phyloP scores from a whole-genome alignment of 1,140 invertebrate genomes.

The Copidosoma floridanum region DNA sequence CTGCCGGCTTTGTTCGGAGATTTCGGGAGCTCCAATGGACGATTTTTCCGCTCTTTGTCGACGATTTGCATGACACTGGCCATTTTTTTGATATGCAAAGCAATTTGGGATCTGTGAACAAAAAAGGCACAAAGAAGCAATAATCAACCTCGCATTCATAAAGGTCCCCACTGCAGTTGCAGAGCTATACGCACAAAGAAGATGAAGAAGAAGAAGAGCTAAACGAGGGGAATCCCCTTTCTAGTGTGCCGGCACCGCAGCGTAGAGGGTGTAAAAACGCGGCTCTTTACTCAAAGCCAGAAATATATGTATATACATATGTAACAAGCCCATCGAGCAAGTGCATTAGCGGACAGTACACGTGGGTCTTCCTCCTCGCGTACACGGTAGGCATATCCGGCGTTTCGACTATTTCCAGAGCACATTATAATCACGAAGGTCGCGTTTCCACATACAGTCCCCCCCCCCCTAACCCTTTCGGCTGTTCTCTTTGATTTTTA shows the following conservation, averaged over 20 bases:
- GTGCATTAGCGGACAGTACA: conserved; percentile 38
- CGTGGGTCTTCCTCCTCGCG: conserved; percentile 22
- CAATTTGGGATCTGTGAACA: too few relatives aligned
- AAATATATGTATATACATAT: conserved; percentile 50
- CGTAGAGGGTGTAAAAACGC: conserved; percentile 40
- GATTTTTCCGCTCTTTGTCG: too few relatives aligned
- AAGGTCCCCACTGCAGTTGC: too few relatives aligned
- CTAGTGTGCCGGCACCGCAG: too few relatives aligned
- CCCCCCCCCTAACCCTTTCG: conserved; percentile 5
- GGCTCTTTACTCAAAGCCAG: conserved; percentile 33
- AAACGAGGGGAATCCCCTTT: conserved; percentile 15
- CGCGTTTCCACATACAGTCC: conserved; percentile 30
- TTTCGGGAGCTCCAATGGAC: too few relatives aligned
- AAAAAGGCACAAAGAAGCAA: too few relatives aligned
- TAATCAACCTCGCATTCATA: too few relatives aligned
- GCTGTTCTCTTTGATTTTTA: conserved; percentile 19
- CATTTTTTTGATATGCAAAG: too few relatives aligned
- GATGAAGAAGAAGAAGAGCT: background rate
- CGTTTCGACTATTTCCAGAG: conserved; percentile 53
- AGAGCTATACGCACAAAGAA: too few relatives aligned
- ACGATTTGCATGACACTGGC: too few relatives aligned
- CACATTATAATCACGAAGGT: conserved; percentile 47
- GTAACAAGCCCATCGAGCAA: too few relatives aligned
- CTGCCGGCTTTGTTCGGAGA: background rate
- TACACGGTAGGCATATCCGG: conserved; percentile 42